These are phyloP conservation scores for Camarhynchus parvulus DNA, from an alignment of 2,113 vertebrate species.

Conservation along the genomic window DNA sequence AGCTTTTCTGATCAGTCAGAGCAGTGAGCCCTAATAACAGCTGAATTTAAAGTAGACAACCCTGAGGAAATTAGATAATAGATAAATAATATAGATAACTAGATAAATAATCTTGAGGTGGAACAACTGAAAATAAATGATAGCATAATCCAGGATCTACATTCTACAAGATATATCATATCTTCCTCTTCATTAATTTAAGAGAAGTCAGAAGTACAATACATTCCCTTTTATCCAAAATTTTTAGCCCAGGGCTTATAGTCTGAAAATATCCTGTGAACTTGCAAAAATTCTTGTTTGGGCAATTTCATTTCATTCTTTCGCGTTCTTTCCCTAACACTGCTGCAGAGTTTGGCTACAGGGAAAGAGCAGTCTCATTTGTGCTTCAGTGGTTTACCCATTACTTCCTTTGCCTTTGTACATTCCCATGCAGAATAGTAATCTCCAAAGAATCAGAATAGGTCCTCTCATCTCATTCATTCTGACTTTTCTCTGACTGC, in stretches of 20 bases:
- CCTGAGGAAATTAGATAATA: not conserved
- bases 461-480: not conserved
- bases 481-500: not conserved
- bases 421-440: not conserved
- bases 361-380: not conserved
- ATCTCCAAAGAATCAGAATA: not conserved
- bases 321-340: accelerated
- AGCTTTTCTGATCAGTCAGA: not conserved
- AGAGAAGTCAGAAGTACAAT: constrained; percentile 8
- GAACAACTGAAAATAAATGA: not conserved
- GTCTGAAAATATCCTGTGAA: not conserved
- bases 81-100: not conserved
- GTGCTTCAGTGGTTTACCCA: not conserved
- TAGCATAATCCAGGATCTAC: not conserved
- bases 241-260: not conserved
- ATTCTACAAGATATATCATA: not conserved
- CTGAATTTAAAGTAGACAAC: not conserved
- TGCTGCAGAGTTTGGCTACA: not conserved
- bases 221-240: not conserved
- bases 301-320: not conserved
- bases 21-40: not conserved
- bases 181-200: constrained; percentile 10
- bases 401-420: not conserved
- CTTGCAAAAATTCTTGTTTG: not conserved
- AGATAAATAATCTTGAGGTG: not conserved